Base-by-base conservation (phyloP, 35 echinoderm and acorn worm genomes). In the Apostichopus japonicus region DNA sequence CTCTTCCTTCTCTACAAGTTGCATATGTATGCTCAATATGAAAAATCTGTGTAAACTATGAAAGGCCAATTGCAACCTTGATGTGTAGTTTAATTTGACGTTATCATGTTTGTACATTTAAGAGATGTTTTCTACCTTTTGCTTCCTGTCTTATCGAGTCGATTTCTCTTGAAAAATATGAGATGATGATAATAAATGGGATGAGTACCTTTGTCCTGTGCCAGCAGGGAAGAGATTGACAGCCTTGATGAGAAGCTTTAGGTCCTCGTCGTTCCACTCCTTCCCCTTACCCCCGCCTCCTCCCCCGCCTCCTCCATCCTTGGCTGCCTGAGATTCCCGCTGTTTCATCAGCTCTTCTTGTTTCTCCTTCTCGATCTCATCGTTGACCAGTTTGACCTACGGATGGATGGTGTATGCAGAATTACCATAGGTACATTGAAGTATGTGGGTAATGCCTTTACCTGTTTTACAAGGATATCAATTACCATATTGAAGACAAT, bases 191-290 rank as follows among this genome's bases (percentile, higher is more conserved):
- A 75, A 75, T 15, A 23, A 75, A 75, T 21, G 71, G n/a, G 5
- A 75, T 82, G 53, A 65, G 13, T 92, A 98, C 96, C 96, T 96
- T 65, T 93, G 94, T 7, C 92, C 93, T 25, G 97, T 98, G 1
- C 97, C 97, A 80, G 97, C 93, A 44, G 97, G 97, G 57, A 98
- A 98, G 53, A 98, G 56, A 62, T 98, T 98, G 6, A 92, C 95
- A 79, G 97, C 97, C 77, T 98, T 98, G 51, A 98, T 95, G 10
- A 98, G 93, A 19, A 98, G 86, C 73, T 96, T 93, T 8, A 94
- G 54, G 53, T 98, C 97, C 14, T 90, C 94, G 67, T 96, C 91
- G 53, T 90, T 93, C 97, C 97, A 98, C 51, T 88, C 78, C 58
- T 94, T 94, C 4, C 79, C 92, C 24, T 54, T 79, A 24, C 87